These are phyloP conservation scores for Lophotis ruficrista DNA, from an alignment of 2,113 vertebrate species.

Conservation along the genomic window DNA sequence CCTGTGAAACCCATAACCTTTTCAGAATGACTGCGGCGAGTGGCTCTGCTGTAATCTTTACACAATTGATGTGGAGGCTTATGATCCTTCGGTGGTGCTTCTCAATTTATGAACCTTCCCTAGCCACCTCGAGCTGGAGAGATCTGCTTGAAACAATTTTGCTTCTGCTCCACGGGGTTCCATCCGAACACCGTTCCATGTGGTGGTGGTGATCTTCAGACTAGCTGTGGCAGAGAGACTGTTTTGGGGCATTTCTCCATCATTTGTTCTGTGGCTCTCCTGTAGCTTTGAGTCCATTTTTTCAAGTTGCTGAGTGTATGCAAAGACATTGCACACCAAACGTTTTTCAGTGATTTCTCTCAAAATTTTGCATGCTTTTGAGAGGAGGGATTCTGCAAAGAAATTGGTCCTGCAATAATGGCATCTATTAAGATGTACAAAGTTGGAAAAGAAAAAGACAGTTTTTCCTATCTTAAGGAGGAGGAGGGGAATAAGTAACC, in stretches of 20 bases:
- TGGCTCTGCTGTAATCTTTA: conserved; percentile 43
- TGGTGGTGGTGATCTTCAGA: not conserved
- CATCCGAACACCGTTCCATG: not conserved
- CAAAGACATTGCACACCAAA: not conserved
- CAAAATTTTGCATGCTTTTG: not conserved
- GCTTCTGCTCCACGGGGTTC: not conserved
- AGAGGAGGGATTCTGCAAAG: not conserved
- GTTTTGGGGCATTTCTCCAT: not conserved
- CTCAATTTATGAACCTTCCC: conserved; percentile 44
- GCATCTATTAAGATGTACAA: not conserved
- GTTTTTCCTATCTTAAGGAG: not conserved
- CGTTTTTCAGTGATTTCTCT: not conserved
- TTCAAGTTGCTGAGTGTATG: not conserved
- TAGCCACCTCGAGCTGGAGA: not conserved
- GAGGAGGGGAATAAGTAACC: not conserved
- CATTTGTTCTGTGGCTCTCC: not conserved
- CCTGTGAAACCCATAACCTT: conserved; percentile 44
- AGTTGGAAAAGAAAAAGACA: not conserved
- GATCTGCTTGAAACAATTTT: conserved; percentile 28
- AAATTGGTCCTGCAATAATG: not conserved
- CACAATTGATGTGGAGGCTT: conserved; percentile 42
- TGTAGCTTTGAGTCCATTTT: not conserved
- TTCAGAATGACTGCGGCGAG: not conserved
- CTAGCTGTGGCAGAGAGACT: not conserved
- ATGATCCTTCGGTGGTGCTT: conserved; percentile 21